Conservation (phyloP, 2,797 vertebrate genomes). For the Labeo calbasu region DNA sequence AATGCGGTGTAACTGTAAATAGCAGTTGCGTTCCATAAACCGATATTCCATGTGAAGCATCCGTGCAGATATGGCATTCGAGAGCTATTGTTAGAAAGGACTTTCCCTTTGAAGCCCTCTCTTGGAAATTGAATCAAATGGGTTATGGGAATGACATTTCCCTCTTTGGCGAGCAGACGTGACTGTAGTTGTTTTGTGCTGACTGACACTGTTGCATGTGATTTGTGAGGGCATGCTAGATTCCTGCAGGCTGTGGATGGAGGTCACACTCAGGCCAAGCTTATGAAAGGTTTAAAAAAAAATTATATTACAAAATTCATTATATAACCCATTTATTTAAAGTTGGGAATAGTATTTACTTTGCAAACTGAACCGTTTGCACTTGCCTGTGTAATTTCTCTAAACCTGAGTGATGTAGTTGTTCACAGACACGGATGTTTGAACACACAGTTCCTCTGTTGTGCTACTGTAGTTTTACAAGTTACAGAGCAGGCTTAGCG, state of each 20-base stretch:
- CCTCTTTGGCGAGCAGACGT: not conserved
- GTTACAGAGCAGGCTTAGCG: conserved; percentile 61
- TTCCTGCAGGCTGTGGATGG: conserved; percentile 23
- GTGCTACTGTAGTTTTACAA: conserved; percentile 25
- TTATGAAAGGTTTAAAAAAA: not conserved
- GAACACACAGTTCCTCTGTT: conserved; percentile 4
- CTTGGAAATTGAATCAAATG: conserved; percentile 18
- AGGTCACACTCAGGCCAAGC: conserved; percentile 9
- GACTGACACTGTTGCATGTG: conserved; percentile 39
- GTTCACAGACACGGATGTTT: conserved; percentile 44
- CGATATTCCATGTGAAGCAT: not conserved
- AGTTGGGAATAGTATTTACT: not conserved
- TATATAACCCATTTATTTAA: not conserved
- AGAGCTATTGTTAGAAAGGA: conserved; percentile 28
- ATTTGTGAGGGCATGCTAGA: conserved; percentile 41
- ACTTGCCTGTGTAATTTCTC: not conserved
- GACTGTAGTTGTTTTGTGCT: conserved; percentile 33
- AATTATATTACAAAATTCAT: conserved; percentile 1
- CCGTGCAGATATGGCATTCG: not conserved
- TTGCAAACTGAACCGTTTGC: not conserved
- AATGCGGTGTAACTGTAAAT: not conserved
- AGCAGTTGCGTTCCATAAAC: not conserved
- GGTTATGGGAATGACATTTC: conserved; percentile 13
- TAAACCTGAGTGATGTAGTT: not conserved
- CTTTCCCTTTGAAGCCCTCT: conserved; percentile 22